Evolutionary conservation across 1,140 invertebrate genomes (phyloP), one percentile per base, ranked within the genome.

Genomic region (Chymomyza costata): DNA sequence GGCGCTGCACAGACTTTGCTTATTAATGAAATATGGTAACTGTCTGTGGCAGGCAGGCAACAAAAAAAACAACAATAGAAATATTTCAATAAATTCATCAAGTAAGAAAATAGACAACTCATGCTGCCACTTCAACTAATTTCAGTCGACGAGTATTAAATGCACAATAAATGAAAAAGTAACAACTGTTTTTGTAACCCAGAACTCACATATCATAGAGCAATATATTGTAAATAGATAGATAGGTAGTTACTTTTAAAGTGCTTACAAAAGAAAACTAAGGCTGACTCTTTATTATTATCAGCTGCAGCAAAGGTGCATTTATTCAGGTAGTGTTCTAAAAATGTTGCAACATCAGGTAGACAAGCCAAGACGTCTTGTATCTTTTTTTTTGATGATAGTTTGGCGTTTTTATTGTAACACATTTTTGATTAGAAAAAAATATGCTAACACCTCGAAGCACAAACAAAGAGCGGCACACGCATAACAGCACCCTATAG

Each of bases 131-230:
- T 76, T 76, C 66, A 78, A 76, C 71, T 78, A 76, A 76, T 78
- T 76, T 57, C 40, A 16, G 46, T 40, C 2, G 51, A 15, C 13
- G 17, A 15, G 14, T 34, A 14, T 32, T 76, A 78, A 76, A 76
- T 76, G 71, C 47, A 66, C 62, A 71, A 67, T 78, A 78, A 78
- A 78, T 78, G 71, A 62, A 80, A 78, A 78, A 71, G 65, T 78
- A 78, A 78, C 71, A 78, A 78, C 71, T 78, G 71, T 71, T 78
- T 71, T 76, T 65, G 21, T 25, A 8, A 8, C 21, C 8, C 21
- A 8, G n/a, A n/a, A n/a, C n/a, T n/a, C n/a, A n/a, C n/a, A n/a
- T n/a, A n/a, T n/a, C n/a, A n/a, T n/a, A n/a, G n/a, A n/a, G n/a
- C n/a, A n/a, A n/a, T n/a, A n/a, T n/a, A n/a, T n/a, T n/a, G n/a